Base-by-base conservation (phyloP, 2,888 invertebrate genomes). In the Linnaemya tessellans region DNA sequence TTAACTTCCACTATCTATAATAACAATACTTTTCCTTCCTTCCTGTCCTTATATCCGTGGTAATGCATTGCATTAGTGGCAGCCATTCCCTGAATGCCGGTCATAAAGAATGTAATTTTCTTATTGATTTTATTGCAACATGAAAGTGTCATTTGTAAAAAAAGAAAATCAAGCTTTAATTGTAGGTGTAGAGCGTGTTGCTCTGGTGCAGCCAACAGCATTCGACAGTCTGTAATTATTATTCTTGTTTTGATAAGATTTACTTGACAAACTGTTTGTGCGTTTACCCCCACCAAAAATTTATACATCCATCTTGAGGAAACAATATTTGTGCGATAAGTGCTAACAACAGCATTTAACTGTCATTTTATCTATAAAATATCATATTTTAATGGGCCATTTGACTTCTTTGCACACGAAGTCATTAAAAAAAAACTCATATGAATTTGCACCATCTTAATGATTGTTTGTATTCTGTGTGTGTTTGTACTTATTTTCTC, bases 301-400 rank as follows among this genome's bases (percentile, higher is more conserved):
- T 43, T 18, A 49, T 35, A 49, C 20, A 60, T 49, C 35, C 46
- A 65, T 60, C 1, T 54, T 71, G 38, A 46, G 64, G 25, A 22
- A 64, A 70, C 38, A 70, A 58, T 38, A 58, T 68, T 43, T 83
- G 30, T 68, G 51, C 30, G 70, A 64, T 65, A 84, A 75, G 54
- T 75, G 71, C 64, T 20, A 74, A 70, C 64, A 68, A 25, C 35
- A 56, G 30, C 56, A 68, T 80, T 60, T 67, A 81, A 74, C 77
- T 74, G 77, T 64, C 68, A 74, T 64, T 78, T 74, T 49, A 84
- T 81, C 81, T 84, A 74, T 84, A 79, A 70, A 84, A 78, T 74
- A 78, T 81, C 79, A 68, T 70, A 65, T 84, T 81, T 84, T 84
- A 84, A 81, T 84, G 81, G 81, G 25, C 38, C 54, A 77, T 51